Evolutionary conservation across 1,140 invertebrate species (phyloP), one percentile per base, ranked within the genome.

Genomic region (Hyles euphorbiae): DNA sequence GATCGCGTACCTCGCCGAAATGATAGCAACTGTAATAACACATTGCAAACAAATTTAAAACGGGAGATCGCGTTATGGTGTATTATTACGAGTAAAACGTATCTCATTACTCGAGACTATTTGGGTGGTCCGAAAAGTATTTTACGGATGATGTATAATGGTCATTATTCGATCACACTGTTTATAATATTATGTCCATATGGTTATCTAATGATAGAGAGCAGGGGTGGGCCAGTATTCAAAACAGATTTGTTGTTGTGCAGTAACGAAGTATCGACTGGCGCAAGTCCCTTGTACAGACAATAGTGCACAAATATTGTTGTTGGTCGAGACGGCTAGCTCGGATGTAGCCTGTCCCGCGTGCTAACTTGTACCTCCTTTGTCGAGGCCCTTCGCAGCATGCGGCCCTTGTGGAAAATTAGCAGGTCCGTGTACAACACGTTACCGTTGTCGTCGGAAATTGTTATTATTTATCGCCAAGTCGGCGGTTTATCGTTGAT

Each of bases 361-460:
- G 58, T 64, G 32, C 40, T 49, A 45, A 33, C 43, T 56, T 53
- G 56, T 58, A 58, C 11, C 47, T 11, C 40, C 53, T 45, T 52
- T 52, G 61, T 49, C 11, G 61, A 58, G 58, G 56, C 59, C 67
- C 55, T 53, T 68, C 73, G 54, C 81, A 78, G 78, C 78, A 60
- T 74, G 81, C 54, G 72, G 63, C 64, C 69, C 53, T 45, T 40
- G 58, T 40, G 56, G 34, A 61, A 68, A 76, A 76, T 81, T 81
- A 82, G 75, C 80, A 74, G 56, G 70, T 67, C 76, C 74, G 70
- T 74, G 66, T 68, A 75, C 71, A 73, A 81, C 76, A 76, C 68
- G 63, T 75, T 78, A 78, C 72, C 78, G 70, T 78, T 65, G 69
- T 74, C 67, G 56, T 63, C 66, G 68, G 62, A 40, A 59, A 74